Evolutionary conservation across 2,113 vertebrate genomes (phyloP), one percentile per base, ranked within the genome.

Genomic region (Octodon degus): DNA sequence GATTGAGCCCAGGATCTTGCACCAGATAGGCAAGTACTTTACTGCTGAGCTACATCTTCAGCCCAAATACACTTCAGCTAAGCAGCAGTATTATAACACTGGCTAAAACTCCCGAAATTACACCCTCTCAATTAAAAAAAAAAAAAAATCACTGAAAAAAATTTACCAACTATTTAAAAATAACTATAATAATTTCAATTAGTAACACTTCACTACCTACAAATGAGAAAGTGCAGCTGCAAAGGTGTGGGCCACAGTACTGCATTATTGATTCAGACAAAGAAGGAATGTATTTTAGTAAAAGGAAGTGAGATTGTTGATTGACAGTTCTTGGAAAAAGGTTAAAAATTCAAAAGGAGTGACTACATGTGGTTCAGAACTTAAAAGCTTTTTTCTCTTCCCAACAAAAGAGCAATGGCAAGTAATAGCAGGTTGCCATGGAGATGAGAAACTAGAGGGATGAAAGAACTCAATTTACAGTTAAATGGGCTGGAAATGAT

Each of bases 401-500:
- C 97, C 62, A 96, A 96, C 72, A 98, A 95, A 98, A 97, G 97
- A 98, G 93, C 60, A 97, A 95, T 98, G 97, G 97, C 82, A 63
- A 98, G 98, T 98, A 98, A 97, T 96, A 96, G 98, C 97, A 97
- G 80, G 98, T 99, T 99, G 98, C 98, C 98, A 98, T 97, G 98
- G 98, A 98, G 97, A 98, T 98, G 82, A 96, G 81, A 97, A 98
- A 98, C 97, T 97, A 98, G 95, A 98, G 96, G 97, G 97, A 98
- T 98, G 97, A 98, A 97, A 92, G 94, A 98, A 98, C 98, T 98
- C 98, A 98, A 98, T 98, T 98, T 98, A 97, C 97, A 98, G 98
- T 98, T 98, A 98, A 99, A 99, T 99, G 98, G 98, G 97, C 97
- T 98, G 98, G 98, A 99, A 99, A 98, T 91, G 98, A 98, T 97